Evolutionary conservation across 2,888 invertebrate genomes (phyloP).

Genomic region (Mythimna impura): DNA sequence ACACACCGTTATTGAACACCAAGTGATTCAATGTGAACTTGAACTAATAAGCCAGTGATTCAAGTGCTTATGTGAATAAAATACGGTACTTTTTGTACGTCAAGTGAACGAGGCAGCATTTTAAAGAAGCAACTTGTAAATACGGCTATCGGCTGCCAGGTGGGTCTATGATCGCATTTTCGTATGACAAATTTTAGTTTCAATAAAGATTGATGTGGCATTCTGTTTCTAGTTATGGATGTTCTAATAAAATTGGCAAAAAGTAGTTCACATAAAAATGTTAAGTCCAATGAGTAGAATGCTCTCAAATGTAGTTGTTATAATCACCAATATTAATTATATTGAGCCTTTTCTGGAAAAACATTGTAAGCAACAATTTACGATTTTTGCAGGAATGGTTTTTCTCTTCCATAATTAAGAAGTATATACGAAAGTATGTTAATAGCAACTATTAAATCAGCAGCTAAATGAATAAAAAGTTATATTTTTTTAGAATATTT

Average conservation of each 20-base stretch:
- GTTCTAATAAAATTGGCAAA: conserved; percentile 9
- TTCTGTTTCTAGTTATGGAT: conserved; percentile 4
- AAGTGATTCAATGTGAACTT: conserved; percentile 56
- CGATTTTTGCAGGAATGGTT: no score
- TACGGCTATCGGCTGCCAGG: conserved; percentile 13
- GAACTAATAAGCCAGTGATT: conserved; percentile 30
- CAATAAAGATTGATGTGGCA: conserved; percentile 1
- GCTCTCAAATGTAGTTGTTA: conserved; percentile 1
- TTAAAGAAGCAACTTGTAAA: conserved; percentile 10
- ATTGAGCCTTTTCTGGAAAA: no score
- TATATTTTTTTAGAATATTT: no score
- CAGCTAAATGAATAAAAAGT: no score
- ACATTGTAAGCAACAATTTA: no score
- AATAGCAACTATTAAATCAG: no score
- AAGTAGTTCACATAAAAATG: conserved; percentile 6
- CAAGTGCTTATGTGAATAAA: conserved; percentile 21
- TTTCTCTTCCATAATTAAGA: no score
- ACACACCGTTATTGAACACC: conserved; percentile 73
- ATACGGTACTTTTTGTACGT: conserved; percentile 7
- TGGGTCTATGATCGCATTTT: conserved; percentile 42
- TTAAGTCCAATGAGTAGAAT: background rate
- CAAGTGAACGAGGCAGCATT: conserved; percentile 28
- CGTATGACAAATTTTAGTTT: conserved; percentile 14
- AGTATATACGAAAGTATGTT: no score
- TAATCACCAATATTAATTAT: background rate